phyloP scores from a whole-genome alignment of 1,140 invertebrate genomes.

The Nylanderia fulva region DNA sequence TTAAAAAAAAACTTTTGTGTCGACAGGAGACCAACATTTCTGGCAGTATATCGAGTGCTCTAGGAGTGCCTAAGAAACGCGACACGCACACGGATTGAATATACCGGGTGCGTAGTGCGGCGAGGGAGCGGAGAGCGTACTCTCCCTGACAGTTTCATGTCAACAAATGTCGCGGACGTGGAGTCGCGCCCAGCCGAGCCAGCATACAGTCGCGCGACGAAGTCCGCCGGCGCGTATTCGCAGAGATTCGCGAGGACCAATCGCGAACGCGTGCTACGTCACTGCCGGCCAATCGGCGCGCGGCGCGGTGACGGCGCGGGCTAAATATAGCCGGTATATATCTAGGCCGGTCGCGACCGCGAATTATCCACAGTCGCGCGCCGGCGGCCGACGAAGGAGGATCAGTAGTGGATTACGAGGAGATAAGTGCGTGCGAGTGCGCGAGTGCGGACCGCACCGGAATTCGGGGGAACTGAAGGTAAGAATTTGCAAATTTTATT shows the following conservation, averaged over 20 bases:
- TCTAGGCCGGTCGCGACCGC: constrained; percentile 82
- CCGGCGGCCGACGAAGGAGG: constrained; percentile 79
- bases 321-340: constrained; percentile 83
- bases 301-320: constrained; percentile 73
- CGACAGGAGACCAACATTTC: constrained; percentile 11
- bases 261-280: constrained; percentile 59
- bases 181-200: constrained; percentile 74
- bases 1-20: not conserved
- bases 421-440: constrained; percentile 53
- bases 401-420: constrained; percentile 38
- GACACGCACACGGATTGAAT: constrained; percentile 36
- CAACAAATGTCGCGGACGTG: constrained; percentile 80
- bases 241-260: constrained; percentile 69
- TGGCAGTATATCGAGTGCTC: constrained; percentile 29
- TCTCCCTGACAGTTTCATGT: constrained; percentile 80
- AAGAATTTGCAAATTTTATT: not conserved
- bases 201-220: constrained; percentile 27
- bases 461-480: constrained; percentile 17
- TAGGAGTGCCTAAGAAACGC: constrained; percentile 29
- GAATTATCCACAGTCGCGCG: constrained; percentile 82
- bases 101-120: constrained; percentile 8
- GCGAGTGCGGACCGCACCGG: constrained; percentile 17
- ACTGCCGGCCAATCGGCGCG: constrained; percentile 69
- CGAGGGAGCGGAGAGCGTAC: constrained; percentile 61
- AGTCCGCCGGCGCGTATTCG: constrained; percentile 55